Percentiles rank a stretch among this genome's conserved stretches.
Conservation (phyloP, 1,140 invertebrate genomes). For the Drosophila subobscura region DNA sequence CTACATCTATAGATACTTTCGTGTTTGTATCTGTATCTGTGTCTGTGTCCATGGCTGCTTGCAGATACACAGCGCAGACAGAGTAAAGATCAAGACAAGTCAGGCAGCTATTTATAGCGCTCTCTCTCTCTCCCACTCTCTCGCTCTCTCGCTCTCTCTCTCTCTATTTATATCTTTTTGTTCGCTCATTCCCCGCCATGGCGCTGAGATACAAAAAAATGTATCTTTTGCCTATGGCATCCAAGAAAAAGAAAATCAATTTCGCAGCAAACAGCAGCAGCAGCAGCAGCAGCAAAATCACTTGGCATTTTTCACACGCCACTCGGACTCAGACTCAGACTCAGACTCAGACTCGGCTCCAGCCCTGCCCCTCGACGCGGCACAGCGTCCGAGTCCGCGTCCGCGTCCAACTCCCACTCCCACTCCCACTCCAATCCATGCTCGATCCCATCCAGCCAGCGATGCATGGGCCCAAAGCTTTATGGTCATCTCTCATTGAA, state of each 20-base stretch:
- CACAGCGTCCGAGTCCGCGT: conserved; percentile 3
- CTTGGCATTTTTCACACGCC: conserved; percentile 58
- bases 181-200: conserved; percentile 5
- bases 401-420: too few species aligned
- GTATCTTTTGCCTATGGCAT: background rate
- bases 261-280: conserved; percentile 28
- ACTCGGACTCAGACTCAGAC: conserved; percentile 29
- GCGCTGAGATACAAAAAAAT: conserved; percentile 1
- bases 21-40: conserved; percentile 25
- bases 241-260: conserved; percentile 50
- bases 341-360: conserved; percentile 9
- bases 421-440: background rate
- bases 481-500: conserved; percentile 62
- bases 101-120: conserved; percentile 51
- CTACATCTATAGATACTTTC: conserved; percentile 48
- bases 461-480: conserved; percentile 45
- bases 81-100: conserved; percentile 41
- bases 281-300: conserved; percentile 9
- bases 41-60: conserved; percentile 19
- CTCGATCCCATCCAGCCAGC: conserved; percentile 30
- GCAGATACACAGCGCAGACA: too few species aligned
- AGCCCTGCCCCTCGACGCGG: background rate
- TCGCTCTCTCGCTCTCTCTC: conserved; percentile 14
- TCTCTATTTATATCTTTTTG: background rate
- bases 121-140: conserved; percentile 20